Conservation (phyloP, 30 jellyfish, hydroid and myxozoan genomes). For the Hydra vulgaris region DNA sequence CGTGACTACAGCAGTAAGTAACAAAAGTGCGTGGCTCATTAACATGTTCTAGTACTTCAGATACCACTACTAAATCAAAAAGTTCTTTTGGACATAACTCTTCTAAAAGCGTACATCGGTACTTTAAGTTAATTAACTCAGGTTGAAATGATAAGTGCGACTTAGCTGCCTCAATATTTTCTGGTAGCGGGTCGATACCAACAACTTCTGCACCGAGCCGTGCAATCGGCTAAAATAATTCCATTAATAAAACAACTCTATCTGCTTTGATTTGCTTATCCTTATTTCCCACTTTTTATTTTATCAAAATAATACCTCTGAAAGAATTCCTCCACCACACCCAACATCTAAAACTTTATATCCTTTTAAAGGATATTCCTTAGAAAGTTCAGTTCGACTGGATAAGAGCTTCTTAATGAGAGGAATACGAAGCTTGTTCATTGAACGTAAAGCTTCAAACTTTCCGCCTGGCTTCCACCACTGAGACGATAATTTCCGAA, state of each 20-base stretch:
- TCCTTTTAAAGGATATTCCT: conserved; percentile 36
- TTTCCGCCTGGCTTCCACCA: conserved; percentile 86
- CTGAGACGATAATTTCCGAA: conserved; percentile 38
- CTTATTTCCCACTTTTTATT: neutral
- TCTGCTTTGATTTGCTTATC: neutral
- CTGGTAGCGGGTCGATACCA: conserved; percentile 77
- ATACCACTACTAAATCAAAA: conserved; percentile 88
- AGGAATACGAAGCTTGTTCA: conserved; percentile 67
- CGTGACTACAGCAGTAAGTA: conserved; percentile 37
- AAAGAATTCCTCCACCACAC: conserved; percentile 88
- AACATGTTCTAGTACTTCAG: conserved; percentile 96
- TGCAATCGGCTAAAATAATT: conserved; percentile 65
- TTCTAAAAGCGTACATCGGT: conserved; percentile 54
- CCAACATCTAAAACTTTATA: conserved; percentile 79
- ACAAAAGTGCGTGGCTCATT: conserved; percentile 44
- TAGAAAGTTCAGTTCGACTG: neutral
- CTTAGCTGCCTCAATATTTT: conserved; percentile 36
- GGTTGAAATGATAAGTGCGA: conserved; percentile 38
- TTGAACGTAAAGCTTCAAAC: conserved; percentile 39
- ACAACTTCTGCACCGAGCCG: conserved; percentile 84
- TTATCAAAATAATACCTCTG: conserved; percentile 40
- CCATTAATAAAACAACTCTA: neutral
- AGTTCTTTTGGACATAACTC: conserved; percentile 34
- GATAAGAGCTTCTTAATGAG: conserved; percentile 29
- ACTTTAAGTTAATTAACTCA: conserved; percentile 30